These are phyloP conservation scores for Neotragus moschatus DNA, from an alignment of 2,113 vertebrate species.

Conservation along the genomic window DNA sequence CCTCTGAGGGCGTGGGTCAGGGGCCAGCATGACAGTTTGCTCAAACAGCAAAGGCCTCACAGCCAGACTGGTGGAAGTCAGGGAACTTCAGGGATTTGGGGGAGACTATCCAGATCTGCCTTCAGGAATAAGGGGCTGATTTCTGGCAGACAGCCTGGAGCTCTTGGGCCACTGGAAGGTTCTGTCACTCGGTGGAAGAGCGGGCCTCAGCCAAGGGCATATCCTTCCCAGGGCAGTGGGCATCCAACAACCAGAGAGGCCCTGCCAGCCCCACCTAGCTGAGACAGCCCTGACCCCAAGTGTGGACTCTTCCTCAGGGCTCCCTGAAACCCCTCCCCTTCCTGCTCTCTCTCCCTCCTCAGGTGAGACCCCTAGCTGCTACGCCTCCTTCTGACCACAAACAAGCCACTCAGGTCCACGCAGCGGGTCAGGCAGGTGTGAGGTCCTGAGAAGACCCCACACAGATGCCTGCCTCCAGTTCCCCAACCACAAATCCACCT, in stretches of 20 bases:
- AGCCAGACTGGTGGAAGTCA: fast-evolving
- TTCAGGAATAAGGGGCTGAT: background rate
- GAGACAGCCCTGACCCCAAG: background rate
- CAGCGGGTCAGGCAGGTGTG: background rate
- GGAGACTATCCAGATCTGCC: fast-evolving
- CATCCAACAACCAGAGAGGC: background rate
- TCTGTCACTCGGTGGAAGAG: background rate
- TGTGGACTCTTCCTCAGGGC: background rate
- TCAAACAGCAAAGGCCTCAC: background rate
- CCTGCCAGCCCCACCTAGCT: too few species aligned
- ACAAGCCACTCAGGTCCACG: fast-evolving
- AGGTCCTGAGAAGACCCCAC: background rate
- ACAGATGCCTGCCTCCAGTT: background rate
- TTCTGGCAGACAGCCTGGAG: fast-evolving
- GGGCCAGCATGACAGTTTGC: background rate
- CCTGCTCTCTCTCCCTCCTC: background rate
- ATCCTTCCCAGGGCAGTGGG: background rate
- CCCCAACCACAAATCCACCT: background rate
- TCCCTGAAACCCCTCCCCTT: background rate
- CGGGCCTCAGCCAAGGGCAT: background rate
- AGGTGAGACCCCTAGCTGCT: background rate
- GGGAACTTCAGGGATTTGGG: background rate
- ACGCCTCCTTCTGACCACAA: background rate
- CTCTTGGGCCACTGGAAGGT: too few species aligned
- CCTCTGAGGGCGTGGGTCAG: background rate